Conservation (phyloP, 2,797 vertebrate genomes). For the Prunella strophiata region DNA sequence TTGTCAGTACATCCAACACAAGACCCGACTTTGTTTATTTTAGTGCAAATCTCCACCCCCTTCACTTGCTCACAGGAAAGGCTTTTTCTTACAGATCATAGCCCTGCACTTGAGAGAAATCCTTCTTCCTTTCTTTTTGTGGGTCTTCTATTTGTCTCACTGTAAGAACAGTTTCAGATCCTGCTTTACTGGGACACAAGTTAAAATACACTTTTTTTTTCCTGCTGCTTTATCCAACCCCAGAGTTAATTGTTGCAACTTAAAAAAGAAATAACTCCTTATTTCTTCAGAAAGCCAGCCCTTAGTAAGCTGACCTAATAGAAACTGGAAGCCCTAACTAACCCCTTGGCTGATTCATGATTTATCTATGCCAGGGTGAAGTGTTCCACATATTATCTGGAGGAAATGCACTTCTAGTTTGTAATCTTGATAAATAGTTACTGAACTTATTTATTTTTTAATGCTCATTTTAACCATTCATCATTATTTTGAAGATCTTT, state of each 20-base stretch:
- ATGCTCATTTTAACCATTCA: slow-evolving; percentile 33
- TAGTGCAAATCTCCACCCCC: slow-evolving; percentile 41
- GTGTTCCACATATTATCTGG: slow-evolving; percentile 30
- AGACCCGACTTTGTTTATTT: slow-evolving; percentile 72
- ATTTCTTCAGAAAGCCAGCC: background rate
- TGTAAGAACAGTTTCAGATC: background rate
- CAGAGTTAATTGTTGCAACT: background rate
- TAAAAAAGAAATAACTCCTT: background rate
- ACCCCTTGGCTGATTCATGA: slow-evolving; percentile 9
- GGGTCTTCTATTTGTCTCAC: background rate
- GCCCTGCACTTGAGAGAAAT: background rate
- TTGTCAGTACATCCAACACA: slow-evolving; percentile 67
- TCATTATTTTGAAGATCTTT: slow-evolving; percentile 49
- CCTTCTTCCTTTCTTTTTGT: background rate
- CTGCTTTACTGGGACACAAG: background rate
- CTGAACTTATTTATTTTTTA: slow-evolving; percentile 49
- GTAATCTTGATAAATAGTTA: slow-evolving; percentile 60
- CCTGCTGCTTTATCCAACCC: background rate
- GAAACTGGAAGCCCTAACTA: slow-evolving; percentile 17
- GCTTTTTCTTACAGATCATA: slow-evolving; percentile 24
- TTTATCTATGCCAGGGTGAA: slow-evolving; percentile 62
- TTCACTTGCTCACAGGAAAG: slow-evolving; percentile 75
- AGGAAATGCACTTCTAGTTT: slow-evolving; percentile 34
- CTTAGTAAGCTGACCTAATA: slow-evolving; percentile 9
- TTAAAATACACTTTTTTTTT: background rate